phyloP scores from a whole-genome alignment of 2,888 invertebrate genomes.

The Watsonalla cultraria region DNA sequence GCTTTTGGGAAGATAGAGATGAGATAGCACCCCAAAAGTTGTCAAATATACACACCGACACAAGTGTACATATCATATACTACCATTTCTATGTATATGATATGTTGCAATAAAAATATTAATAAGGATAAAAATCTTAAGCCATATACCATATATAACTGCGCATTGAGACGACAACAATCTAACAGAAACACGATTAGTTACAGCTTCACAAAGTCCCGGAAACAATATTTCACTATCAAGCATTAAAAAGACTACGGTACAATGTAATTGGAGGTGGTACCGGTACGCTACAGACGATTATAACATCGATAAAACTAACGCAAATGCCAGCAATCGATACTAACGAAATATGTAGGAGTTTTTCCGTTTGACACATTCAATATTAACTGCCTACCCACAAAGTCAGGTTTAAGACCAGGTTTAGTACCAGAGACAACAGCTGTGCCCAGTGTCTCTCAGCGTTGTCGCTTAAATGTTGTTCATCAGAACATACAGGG shows the following conservation, averaged over 20 bases:
- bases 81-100: too few relatives aligned
- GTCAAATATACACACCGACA: too few relatives aligned
- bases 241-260: background rate
- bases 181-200: background rate
- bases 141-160: background rate
- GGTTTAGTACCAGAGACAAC: too few relatives aligned
- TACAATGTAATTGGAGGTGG: conserved; percentile 14
- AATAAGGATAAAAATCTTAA: background rate
- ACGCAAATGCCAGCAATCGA: conserved; percentile 12
- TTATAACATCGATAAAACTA: conserved; percentile 36
- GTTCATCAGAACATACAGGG: too few relatives aligned
- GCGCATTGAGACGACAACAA: background rate
- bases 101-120: too few relatives aligned
- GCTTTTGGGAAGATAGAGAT: too few relatives aligned
- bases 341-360: conserved; percentile 9
- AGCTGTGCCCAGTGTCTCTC: too few relatives aligned
- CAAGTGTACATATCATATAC: too few relatives aligned
- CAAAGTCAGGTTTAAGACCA: too few relatives aligned
- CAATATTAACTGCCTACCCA: background rate
- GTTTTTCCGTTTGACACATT: background rate
- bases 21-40: too few relatives aligned
- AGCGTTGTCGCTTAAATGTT: too few relatives aligned
- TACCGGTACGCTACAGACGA: conserved; percentile 26
- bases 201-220: background rate
- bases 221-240: conserved; percentile 3